Base-by-base conservation (phyloP, 1,140 invertebrate genomes). In the Choristoneura fumiferana region DNA sequence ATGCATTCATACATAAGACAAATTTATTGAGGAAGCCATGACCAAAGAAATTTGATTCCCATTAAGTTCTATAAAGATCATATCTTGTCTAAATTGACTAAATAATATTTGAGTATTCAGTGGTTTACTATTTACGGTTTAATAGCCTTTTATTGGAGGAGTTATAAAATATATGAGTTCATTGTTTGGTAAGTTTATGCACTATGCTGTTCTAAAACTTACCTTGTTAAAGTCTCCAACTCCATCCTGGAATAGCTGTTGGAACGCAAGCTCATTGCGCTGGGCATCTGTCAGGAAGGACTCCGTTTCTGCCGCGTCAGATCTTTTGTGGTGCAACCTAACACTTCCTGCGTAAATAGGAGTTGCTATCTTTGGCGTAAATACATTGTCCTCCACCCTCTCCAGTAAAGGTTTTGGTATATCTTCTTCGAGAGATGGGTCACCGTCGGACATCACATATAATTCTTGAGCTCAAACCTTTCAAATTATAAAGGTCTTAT, bases 351-450 rank as follows among this genome's bases (percentile, higher is more conserved):
- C 66, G 57, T 74, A 89, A 58, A 88, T 80, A 18, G 82, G 82
- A 37, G 84, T 86, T 3, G 77, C 64, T 81, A 87, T 78, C 71
- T 83, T 87, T 15, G 82, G 81, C 33, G 78, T 83, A 68, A 82
- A 89, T 35, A 86, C 86, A 87, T 87, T 81, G 56, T 86, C 86
- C 62, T 84, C 84, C 9, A 67, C 55, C 55, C 62, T 76, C 39
- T 80, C 78, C n/a, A 86, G 62, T 52, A 83, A 66, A 52, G 85
- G 82, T 62, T 79, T 80, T 8, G 87, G 87, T 52, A 85, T 71
- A 65, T 83, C 85, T 74, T 90, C 89, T 74, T 90, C 89, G 37
- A 90, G 78, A 53, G 89, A 90, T 69, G 89, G 89, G 59, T 87
- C 84, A 17, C 87, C 88, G 77, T 90, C 88, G 65, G 89, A 90